phyloP scores from a whole-genome alignment of 2,888 invertebrate genomes.

The Rhagonycha fulva region DNA sequence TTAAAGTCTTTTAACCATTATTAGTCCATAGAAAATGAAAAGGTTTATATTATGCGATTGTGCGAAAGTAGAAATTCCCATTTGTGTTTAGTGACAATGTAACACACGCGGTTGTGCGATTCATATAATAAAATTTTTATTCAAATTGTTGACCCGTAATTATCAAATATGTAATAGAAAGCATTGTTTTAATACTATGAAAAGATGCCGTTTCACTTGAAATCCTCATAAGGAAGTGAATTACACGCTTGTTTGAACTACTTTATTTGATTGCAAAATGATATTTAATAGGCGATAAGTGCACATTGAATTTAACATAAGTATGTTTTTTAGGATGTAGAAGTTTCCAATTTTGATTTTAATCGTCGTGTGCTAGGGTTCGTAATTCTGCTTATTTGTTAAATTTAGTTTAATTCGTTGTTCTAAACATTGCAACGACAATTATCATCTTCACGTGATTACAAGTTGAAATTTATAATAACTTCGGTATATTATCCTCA shows the following conservation, averaged over 20 bases:
- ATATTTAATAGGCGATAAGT: background rate
- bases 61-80: background rate
- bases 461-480: too few species aligned
- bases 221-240: background rate
- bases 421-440: too few species aligned
- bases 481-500: too few species aligned
- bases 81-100: background rate
- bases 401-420: too few species aligned
- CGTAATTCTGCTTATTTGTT: too few species aligned
- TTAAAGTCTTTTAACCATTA: too few species aligned
- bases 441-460: too few species aligned
- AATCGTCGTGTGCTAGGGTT: too few species aligned
- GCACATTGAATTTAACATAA: background rate
- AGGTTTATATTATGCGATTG: background rate
- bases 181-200: background rate
- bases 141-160: background rate
- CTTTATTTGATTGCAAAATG: background rate
- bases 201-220: background rate
- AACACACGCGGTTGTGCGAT: background rate
- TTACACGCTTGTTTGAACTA: background rate
- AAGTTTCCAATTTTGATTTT: background rate
- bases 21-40: too few species aligned
- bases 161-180: background rate
- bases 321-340: background rate
- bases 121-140: background rate